Conservation (phyloP, 2,888 invertebrate species). For the Eupithecia exiguata region DNA sequence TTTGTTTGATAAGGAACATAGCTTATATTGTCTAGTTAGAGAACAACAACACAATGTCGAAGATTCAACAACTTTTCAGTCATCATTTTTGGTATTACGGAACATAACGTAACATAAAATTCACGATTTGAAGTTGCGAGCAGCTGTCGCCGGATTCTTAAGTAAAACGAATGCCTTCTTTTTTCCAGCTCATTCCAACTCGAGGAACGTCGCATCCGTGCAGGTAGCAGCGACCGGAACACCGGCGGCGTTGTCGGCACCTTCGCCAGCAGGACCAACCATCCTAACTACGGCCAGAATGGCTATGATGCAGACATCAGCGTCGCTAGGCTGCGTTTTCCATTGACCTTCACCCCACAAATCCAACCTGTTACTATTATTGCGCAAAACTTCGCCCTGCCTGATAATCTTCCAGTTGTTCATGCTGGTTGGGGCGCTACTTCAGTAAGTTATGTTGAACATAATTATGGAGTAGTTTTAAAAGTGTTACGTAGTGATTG, state of each 20-base stretch:
- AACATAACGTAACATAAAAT: too few relatives aligned
- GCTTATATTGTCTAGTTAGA: too few relatives aligned
- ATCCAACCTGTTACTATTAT: conserved; percentile 34
- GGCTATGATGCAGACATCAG: conserved; percentile 56
- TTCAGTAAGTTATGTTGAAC: conserved; percentile 36
- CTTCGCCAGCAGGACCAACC: conserved; percentile 44
- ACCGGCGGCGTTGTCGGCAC: conserved; percentile 52
- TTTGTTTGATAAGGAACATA: too few relatives aligned
- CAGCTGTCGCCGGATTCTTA: too few relatives aligned
- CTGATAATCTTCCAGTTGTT: conserved; percentile 35
- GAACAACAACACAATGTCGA: too few relatives aligned
- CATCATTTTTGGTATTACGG: too few relatives aligned
- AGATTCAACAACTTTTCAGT: too few relatives aligned
- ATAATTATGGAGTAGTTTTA: too few relatives aligned
- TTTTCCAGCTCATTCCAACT: not conserved
- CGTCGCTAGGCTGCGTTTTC: conserved; percentile 50
- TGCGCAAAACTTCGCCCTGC: conserved; percentile 30
- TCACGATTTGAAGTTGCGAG: too few relatives aligned
- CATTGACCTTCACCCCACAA: conserved; percentile 21
- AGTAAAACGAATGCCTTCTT: too few relatives aligned
- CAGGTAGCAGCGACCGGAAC: conserved; percentile 58
- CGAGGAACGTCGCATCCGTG: conserved; percentile 57
- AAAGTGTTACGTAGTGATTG: too few relatives aligned
- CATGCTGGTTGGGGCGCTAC: conserved; percentile 49
- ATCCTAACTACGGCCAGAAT: conserved; percentile 44